A percentile compares a stretch with the other conserved stretches of the same genome.
phyloP scores from a whole-genome alignment of 2,113 vertebrate species.

The Ammodytes dubius region DNA sequence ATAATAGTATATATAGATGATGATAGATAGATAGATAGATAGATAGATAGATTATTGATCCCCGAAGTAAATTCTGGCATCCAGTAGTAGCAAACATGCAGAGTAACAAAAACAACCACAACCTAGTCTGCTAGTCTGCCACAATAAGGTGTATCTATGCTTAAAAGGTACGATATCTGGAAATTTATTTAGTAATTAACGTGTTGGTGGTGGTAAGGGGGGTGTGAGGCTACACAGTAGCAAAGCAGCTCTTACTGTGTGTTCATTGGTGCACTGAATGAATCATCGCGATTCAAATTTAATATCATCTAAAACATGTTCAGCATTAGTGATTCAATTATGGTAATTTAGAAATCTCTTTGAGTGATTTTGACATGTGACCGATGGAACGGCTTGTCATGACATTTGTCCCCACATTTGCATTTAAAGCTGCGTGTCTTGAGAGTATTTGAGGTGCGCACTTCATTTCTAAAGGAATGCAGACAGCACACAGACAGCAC shows the following conservation, averaged over 20 bases:
- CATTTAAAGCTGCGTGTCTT: slow-evolving; percentile 64
- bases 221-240: slow-evolving; percentile 23
- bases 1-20: too few relatives aligned
- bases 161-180: slow-evolving; percentile 34
- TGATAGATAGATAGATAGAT: too few relatives aligned
- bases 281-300: slow-evolving; percentile 30
- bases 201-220: not conserved
- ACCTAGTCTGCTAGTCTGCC: not conserved
- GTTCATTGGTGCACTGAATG: slow-evolving; percentile 31
- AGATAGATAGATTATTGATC: too few relatives aligned
- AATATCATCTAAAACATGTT: slow-evolving; percentile 40
- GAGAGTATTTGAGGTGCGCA: slow-evolving; percentile 63
- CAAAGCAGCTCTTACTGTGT: slow-evolving; percentile 10
- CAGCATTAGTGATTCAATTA: slow-evolving; percentile 64
- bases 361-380: slow-evolving; percentile 60
- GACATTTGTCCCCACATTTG: slow-evolving; percentile 71
- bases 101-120: slow-evolving; percentile 14
- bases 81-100: too few relatives aligned
- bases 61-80: too few relatives aligned
- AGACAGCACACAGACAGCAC: slow-evolving; percentile 73
- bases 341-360: slow-evolving; percentile 66
- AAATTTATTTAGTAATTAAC: slow-evolving; percentile 48
- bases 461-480: slow-evolving; percentile 80
- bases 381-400: slow-evolving; percentile 63
- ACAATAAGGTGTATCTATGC: slow-evolving; percentile 11